These are phyloP conservation scores for Vanessa atalanta DNA, from an alignment of 1,140 invertebrate species.

Conservation along the genomic window DNA sequence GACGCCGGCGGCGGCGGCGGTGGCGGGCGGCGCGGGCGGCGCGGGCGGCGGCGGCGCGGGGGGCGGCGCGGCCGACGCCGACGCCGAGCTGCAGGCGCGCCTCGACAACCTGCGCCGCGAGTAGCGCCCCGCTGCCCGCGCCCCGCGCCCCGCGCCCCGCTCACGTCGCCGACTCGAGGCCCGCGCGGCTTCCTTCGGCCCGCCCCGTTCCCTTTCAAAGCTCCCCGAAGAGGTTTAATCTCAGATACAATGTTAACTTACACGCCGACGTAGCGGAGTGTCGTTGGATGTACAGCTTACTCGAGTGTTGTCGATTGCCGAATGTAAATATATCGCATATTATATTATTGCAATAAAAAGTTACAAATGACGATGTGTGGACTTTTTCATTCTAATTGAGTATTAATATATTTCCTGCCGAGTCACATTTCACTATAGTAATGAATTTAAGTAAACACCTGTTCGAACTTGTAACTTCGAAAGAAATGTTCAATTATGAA, in stretches of 20 bases:
- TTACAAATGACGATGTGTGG: background rate
- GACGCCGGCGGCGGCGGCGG: conserved; percentile 64
- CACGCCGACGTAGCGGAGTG: background rate
- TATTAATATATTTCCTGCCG: too few species aligned
- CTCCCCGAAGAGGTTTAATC: too few species aligned
- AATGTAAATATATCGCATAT: conserved; percentile 27
- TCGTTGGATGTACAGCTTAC: background rate
- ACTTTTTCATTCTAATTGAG: too few species aligned
- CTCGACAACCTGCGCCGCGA: conserved; percentile 96
- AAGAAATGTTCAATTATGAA: too few species aligned
- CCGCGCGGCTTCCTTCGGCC: too few species aligned
- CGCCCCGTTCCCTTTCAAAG: too few species aligned
- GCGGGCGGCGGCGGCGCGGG: conserved; percentile 77
- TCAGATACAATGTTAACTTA: too few species aligned
- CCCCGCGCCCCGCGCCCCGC: background rate
- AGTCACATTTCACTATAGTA: too few species aligned
- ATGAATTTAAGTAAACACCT: too few species aligned
- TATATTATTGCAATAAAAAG: conserved; percentile 6
- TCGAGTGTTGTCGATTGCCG: conserved; percentile 14
- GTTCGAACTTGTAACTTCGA: too few species aligned
- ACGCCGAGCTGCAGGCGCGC: conserved; percentile 96
- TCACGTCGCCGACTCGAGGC: background rate
- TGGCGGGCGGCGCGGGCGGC: conserved; percentile 69
- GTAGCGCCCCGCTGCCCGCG: conserved; percentile 78
- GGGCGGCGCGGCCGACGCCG: conserved; percentile 87